These are phyloP conservation scores for Papilio machaon DNA, from an alignment of 1,140 invertebrate genomes.

Conservation along the genomic window DNA sequence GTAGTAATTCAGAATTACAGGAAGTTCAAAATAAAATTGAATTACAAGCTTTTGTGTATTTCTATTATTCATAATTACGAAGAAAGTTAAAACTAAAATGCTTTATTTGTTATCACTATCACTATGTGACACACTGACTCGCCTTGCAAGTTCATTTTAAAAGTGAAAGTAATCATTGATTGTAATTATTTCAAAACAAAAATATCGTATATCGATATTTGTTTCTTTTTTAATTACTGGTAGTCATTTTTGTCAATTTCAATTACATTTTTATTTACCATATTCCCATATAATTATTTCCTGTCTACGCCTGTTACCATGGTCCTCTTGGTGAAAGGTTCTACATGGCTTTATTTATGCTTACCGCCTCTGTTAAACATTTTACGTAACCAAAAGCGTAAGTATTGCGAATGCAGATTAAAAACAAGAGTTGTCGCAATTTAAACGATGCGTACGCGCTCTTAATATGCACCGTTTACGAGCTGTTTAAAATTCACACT, in stretches of 20 bases:
- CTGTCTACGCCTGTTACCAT: conserved; percentile 6
- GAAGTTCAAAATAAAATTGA: conserved; percentile 8
- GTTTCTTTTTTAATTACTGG: background rate
- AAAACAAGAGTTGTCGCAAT: conserved; percentile 38
- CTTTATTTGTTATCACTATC: background rate
- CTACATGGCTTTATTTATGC: conserved; percentile 50
- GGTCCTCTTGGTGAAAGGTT: conserved; percentile 53
- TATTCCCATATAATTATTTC: conserved; percentile 22
- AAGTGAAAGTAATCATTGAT: background rate
- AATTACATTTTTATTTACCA: background rate
- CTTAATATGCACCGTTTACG: conserved; percentile 21
- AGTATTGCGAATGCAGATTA: conserved; percentile 43
- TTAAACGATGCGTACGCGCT: conserved; percentile 23
- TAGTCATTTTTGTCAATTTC: too few species aligned
- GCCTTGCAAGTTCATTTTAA: background rate
- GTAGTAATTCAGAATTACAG: background rate
- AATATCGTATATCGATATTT: background rate
- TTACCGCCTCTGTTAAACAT: conserved; percentile 43
- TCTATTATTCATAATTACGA: background rate
- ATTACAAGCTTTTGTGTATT: background rate
- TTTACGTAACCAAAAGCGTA: conserved; percentile 47
- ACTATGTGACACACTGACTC: background rate
- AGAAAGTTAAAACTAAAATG: background rate
- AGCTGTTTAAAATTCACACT: conserved; percentile 27
- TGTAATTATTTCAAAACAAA: background rate